Evolutionary conservation across 2,797 vertebrate species (phyloP), one percentile per base, ranked within the genome.

Genomic region (Steatocranus sp.): DNA sequence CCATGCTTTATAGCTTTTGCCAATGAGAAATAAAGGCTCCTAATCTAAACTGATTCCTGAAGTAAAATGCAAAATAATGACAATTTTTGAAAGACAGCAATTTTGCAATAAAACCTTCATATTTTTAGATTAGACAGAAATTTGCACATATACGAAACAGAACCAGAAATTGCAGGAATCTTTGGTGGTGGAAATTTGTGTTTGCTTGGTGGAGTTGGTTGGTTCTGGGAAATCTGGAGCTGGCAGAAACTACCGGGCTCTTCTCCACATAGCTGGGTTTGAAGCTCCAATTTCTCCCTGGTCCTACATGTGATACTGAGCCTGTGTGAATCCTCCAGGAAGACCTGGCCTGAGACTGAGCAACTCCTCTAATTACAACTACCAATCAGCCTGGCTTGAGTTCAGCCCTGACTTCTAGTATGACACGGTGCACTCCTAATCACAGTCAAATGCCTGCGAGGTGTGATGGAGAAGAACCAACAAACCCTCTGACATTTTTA

Each of bases 281-380:
- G 76, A 90, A 86, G 87, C 86, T 95, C 92, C 50, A 41, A 91
- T 95, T 95, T 93, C 93, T 14, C 70, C 82, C 51, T 80, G 43
- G 78, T 23, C 38, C 86, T 83, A 88, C 49, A 84, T 86, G 79
- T 58, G 91, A 94, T 89, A 93, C 91, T 77, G 86, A 91, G 87
- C 87, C 89, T 82, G 86, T 87, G 83, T 75, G 78, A 91, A 91
- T 92, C 87, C 91, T 93, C 93, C 18, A 6, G 88, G 82, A 91
- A 85, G 61, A 87, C 81, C 53, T 30, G 86, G 86, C 79, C 83
- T 30, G 89, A 88, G 91, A 93, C 91, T 89, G 91, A 91, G 83
- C 85, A 89, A 91, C 90, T 91, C 90, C 92, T 94, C 92, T 94
- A 94, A 95, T 95, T 96, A 95, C 93, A 86, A 83, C 88, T 88